Conservation (phyloP, 2,113 vertebrate genomes). For the Brachyistius frenatus region DNA sequence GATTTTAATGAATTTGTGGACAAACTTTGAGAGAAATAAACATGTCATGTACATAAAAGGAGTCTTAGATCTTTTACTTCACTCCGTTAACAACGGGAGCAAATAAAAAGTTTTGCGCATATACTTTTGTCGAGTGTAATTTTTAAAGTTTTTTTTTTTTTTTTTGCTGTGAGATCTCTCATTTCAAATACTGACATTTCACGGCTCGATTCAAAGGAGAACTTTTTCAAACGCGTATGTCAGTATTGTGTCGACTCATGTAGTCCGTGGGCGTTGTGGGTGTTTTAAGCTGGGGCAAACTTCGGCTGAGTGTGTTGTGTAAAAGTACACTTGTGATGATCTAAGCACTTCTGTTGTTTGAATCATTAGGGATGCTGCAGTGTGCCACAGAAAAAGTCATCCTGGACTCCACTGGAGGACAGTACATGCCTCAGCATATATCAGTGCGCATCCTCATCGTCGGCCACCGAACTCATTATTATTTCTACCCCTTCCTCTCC, state of each 20-base stretch:
- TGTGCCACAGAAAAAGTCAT: slow-evolving; percentile 62
- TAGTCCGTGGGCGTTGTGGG: slow-evolving; percentile 52
- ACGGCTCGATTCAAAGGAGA: background rate
- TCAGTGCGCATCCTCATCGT: slow-evolving; percentile 44
- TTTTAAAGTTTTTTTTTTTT: background rate
- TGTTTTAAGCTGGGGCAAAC: slow-evolving; percentile 45
- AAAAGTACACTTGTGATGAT: slow-evolving; percentile 73
- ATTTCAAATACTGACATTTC: slow-evolving; percentile 28
- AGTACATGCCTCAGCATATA: slow-evolving; percentile 64
- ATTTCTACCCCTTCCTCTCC: slow-evolving; percentile 30
- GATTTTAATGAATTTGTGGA: too few species aligned
- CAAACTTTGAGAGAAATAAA: too few species aligned
- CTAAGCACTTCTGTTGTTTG: slow-evolving; percentile 72
- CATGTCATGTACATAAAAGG: too few species aligned
- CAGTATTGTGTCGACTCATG: slow-evolving; percentile 50
- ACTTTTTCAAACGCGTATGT: slow-evolving; percentile 25
- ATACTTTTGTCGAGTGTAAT: too few species aligned
- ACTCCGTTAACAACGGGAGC: too few species aligned
- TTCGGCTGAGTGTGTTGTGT: slow-evolving; percentile 59
- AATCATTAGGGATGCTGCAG: slow-evolving; percentile 69
- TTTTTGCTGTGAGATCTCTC: background rate
- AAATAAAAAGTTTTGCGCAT: too few species aligned
- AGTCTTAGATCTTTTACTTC: too few species aligned
- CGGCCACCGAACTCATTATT: slow-evolving; percentile 45
- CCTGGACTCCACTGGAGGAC: slow-evolving; percentile 56